Evolutionary conservation across 2,797 vertebrate genomes (phyloP).

Genomic region (Urophycis tenuis): DNA sequence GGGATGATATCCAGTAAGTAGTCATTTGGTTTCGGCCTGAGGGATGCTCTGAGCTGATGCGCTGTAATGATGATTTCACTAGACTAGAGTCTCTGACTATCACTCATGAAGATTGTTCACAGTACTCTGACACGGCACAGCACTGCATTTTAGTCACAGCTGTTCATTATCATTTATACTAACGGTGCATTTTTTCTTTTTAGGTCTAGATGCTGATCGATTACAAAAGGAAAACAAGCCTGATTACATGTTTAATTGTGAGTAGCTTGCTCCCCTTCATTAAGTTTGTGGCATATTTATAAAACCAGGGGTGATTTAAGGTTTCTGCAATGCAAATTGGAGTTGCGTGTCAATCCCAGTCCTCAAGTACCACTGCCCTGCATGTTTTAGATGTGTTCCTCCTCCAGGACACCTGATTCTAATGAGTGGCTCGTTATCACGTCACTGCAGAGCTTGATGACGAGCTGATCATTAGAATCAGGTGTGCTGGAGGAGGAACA

Average conservation of each 20-base stretch:
- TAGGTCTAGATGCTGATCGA: background rate
- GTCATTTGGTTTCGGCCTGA: constrained; percentile 12
- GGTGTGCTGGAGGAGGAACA: too few species aligned
- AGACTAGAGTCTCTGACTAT: constrained; percentile 70
- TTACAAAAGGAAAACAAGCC: background rate
- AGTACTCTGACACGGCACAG: constrained; percentile 62
- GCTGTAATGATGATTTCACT: constrained; percentile 58
- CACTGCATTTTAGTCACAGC: background rate
- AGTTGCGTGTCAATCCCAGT: too few species aligned
- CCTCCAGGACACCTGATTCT: too few species aligned
- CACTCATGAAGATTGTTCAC: constrained; percentile 53
- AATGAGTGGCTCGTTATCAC: too few species aligned
- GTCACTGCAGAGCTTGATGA: too few species aligned
- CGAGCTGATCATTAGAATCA: too few species aligned
- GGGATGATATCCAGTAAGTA: background rate
- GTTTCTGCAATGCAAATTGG: background rate
- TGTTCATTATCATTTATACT: background rate
- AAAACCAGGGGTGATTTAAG: background rate
- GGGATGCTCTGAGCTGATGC: background rate
- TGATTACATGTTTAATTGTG: background rate
- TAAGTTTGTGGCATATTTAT: background rate
- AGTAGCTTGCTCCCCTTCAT: background rate
- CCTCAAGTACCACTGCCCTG: too few species aligned
- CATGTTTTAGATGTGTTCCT: too few species aligned
- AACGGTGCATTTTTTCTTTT: background rate